Evolutionary conservation across 2,797 vertebrate species (phyloP).

Genomic region (Stomatorhinus walkeri): DNA sequence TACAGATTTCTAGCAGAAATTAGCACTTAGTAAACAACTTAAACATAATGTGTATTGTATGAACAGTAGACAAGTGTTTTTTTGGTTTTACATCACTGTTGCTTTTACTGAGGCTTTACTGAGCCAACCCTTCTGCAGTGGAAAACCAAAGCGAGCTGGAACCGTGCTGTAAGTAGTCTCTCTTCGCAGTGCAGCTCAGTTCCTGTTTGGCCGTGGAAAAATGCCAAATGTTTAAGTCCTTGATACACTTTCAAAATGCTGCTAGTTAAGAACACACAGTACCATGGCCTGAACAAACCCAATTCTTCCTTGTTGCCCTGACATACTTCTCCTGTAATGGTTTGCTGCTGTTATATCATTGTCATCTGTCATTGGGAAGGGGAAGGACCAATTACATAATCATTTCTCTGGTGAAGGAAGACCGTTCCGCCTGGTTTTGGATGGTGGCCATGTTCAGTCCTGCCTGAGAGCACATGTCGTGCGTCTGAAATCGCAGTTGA

Average conservation of each 20-base stretch:
- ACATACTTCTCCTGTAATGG: not conserved
- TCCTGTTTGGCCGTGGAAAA: not conserved
- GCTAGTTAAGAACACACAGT: not conserved
- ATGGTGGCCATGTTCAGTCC: not conserved
- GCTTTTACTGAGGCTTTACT: not conserved
- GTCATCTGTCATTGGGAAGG: not conserved
- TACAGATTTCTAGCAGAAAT: not conserved
- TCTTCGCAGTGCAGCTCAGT: not conserved
- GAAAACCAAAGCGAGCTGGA: not conserved
- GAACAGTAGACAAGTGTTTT: not conserved
- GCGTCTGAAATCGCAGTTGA: not conserved
- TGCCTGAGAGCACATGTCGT: not conserved
- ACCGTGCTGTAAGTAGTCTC: not conserved
- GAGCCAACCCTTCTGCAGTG: not conserved
- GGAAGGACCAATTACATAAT: not conserved
- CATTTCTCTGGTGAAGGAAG: not conserved
- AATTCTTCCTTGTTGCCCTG: not conserved
- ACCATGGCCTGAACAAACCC: not conserved
- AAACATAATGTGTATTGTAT: not conserved
- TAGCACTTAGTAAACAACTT: not conserved
- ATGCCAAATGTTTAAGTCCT: not conserved
- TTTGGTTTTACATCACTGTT: not conserved
- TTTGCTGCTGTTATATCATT: not conserved
- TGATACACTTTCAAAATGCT: not conserved
- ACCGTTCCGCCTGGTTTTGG: not conserved